A percentile compares a stretch with the other conserved stretches of the same genome.
These are phyloP conservation scores for Lamellibrachia satsuma DNA, from an alignment of 2,888 invertebrate species.

Conservation along the genomic window DNA sequence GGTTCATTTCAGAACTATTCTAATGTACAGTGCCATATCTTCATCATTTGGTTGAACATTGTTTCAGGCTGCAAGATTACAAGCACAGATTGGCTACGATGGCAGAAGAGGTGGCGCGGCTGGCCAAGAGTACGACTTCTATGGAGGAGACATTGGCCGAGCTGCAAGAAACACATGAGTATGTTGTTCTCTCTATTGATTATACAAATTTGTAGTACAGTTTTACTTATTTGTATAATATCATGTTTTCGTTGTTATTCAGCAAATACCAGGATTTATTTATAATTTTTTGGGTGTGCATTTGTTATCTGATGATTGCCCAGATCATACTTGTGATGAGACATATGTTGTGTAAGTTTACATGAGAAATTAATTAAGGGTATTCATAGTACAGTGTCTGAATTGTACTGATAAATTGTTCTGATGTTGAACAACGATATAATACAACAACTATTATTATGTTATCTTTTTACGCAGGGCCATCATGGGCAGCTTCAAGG, in stretches of 20 bases:
- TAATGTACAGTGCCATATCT: not conserved
- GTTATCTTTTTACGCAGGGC: not conserved
- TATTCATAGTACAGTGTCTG: too few relatives aligned
- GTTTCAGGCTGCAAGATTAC: not conserved
- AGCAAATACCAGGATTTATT: too few relatives aligned
- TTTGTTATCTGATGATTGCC: too few relatives aligned
- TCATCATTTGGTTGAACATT: not conserved
- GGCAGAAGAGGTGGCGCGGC: not conserved
- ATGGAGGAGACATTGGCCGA: not conserved
- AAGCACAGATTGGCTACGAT: not conserved
- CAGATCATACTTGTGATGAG: too few relatives aligned
- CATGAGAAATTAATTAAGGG: too few relatives aligned
- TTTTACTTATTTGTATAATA: too few relatives aligned
- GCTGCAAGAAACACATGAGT: not conserved
- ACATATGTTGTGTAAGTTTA: too few relatives aligned
- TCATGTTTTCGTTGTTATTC: too few relatives aligned
- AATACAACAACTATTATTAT: not conserved
- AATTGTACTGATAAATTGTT: too few relatives aligned
- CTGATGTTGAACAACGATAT: not conserved
- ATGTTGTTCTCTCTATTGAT: not conserved
- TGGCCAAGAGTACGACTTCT: not conserved
- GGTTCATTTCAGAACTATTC: not conserved
- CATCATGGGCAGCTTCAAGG: not conserved
- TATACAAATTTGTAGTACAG: not conserved
- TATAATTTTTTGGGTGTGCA: too few relatives aligned